Conservation (phyloP, 1,140 invertebrate genomes). For the Branchinecta lynchi region DNA sequence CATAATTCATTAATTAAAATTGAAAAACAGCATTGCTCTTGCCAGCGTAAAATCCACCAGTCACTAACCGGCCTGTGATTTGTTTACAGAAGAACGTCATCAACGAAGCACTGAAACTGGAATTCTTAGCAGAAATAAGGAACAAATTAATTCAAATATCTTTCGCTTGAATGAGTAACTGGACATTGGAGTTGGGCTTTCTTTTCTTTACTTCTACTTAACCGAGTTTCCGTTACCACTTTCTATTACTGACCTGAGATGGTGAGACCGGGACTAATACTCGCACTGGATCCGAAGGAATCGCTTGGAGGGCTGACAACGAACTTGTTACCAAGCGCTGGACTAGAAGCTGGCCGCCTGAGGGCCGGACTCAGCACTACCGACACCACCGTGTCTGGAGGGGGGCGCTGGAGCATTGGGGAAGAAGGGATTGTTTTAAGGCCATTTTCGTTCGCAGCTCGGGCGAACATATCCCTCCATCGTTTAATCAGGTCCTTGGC, state of each 20-base stretch:
- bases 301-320: slow-evolving; percentile 7
- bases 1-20: too few species aligned
- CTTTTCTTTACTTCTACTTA: too few species aligned
- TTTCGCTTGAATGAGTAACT: too few species aligned
- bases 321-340: background rate
- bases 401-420: slow-evolving; percentile 26
- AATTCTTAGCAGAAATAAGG: too few species aligned
- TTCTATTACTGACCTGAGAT: slow-evolving; percentile 14
- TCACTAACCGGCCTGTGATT: too few species aligned
- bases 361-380: slow-evolving; percentile 18
- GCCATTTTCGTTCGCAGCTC: slow-evolving; percentile 18
- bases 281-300: slow-evolving; percentile 26
- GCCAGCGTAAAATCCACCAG: too few species aligned
- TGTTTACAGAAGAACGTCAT: too few species aligned
- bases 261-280: slow-evolving; percentile 27
- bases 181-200: too few species aligned
- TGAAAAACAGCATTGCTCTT: too few species aligned
- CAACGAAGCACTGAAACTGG: too few species aligned
- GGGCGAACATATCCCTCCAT: slow-evolving; percentile 62
- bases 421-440: slow-evolving; percentile 20
- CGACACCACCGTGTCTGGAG: slow-evolving; percentile 19
- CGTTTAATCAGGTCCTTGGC: slow-evolving; percentile 76
- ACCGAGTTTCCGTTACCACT: background rate
- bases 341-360: slow-evolving; percentile 17
- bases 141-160: too few species aligned